Base-by-base conservation (phyloP, 2,113 vertebrate genomes). In the Sapayoa aenigma region DNA sequence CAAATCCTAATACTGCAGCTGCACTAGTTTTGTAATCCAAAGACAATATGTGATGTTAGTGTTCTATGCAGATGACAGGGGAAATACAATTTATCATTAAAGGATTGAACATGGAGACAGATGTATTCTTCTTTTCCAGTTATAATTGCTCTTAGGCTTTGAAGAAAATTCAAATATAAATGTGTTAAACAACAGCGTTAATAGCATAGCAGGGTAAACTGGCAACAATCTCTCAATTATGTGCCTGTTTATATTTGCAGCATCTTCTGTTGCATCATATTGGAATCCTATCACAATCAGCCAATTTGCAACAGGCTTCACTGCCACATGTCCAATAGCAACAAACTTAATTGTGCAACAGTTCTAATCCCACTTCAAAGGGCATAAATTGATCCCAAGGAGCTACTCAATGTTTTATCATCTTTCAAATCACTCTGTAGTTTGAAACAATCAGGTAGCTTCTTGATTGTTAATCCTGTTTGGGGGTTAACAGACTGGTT, bases 101-200 rank as follows among this genome's bases (percentile, higher is more conserved):
- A 90, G 12, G 18, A 84, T 1, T 39, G 9, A 19, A 76, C 30
- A 33, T 8, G 16, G 46, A 87, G 30, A 58, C 33, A 89, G 44
- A 91, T 14, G 1, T 35, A 19, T 73, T 12, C n/a, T 71, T 65
- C 42, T 77, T 78, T 67, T 82, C 46, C 65, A 81, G 35, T n/a
- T 59, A 47, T 5, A 82, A 55, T 62, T 95, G 92, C 79, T 84
- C 73, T 69, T 82, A 24, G 30, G 31, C 14, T 90, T 91, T 92
- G 68, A 94, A 94, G 47, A 91, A 94, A 88, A 67, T 55, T 13
- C 39, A 87, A 93, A 42, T 46, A 47, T 5, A 93, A 83, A 84
- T 49, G 41, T 59, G 20, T 63, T 56, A 62, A 93, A 47, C 30
- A 65, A 72, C 27, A 92, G 27, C 6, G 10, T 68, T 80, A 60